phyloP scores from a whole-genome alignment of 2,113 vertebrate genomes.

The Callaeas wilsoni region DNA sequence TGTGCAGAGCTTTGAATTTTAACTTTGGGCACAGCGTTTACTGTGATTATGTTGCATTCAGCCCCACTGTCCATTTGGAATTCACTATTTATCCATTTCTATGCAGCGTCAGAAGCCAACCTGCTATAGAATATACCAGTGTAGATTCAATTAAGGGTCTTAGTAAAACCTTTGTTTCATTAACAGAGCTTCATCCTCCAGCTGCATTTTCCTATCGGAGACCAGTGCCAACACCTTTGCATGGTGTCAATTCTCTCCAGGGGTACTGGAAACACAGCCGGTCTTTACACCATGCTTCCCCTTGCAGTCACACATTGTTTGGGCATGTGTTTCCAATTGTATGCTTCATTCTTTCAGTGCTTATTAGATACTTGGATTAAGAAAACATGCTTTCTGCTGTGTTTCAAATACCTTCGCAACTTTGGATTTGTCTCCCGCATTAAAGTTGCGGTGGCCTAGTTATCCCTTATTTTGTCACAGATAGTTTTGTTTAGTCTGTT shows the following conservation, averaged over 20 bases:
- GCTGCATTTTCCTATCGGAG: neutral
- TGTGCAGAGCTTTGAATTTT: neutral
- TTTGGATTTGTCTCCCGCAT: conserved; percentile 5
- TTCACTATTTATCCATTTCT: neutral
- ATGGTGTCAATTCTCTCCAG: neutral
- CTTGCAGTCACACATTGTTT: neutral
- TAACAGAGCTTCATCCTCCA: neutral
- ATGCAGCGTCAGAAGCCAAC: neutral
- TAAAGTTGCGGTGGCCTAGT: neutral
- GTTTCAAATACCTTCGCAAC: conserved; percentile 8
- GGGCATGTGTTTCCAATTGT: conserved; percentile 27
- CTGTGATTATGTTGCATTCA: neutral
- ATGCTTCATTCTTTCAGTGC: neutral
- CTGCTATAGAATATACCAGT: neutral
- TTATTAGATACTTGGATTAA: conserved; percentile 38
- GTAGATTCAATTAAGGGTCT: neutral
- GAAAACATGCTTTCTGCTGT: conserved; percentile 13
- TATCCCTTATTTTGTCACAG: conserved; percentile 37
- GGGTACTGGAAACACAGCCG: neutral
- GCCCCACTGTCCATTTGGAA: neutral
- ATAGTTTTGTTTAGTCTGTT: conserved; percentile 48
- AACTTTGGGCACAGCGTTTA: neutral
- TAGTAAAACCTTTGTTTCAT: neutral
- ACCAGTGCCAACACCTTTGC: neutral
- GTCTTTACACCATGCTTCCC: neutral